Evolutionary conservation across 2,888 invertebrate species (phyloP).

Genomic region (Hypena proboscidalis): DNA sequence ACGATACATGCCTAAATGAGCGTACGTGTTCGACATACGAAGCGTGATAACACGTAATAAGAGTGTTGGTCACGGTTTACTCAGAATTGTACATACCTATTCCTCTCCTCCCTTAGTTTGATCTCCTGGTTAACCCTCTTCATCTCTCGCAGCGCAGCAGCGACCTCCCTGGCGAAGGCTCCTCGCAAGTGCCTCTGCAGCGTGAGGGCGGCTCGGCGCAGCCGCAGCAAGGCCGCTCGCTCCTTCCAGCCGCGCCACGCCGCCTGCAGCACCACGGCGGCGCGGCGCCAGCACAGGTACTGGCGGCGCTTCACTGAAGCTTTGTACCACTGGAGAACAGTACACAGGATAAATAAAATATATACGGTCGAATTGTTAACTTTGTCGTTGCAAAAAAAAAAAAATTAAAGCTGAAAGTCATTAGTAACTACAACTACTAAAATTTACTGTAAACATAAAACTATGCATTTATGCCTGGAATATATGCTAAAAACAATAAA

Average conservation of each 20-base stretch:
- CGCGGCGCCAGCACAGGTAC: conserved; percentile 87
- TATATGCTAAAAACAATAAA: too few relatives aligned
- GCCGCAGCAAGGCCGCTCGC: conserved; percentile 91
- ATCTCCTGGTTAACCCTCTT: conserved; percentile 94
- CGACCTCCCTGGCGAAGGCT: conserved; percentile 95
- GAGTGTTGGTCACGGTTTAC: too few relatives aligned
- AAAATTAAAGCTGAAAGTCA: too few relatives aligned
- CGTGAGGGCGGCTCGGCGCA: conserved; percentile 93
- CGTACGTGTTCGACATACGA: too few relatives aligned
- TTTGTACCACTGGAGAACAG: conserved; percentile 85
- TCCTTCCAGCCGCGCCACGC: conserved; percentile 94
- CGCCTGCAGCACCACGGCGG: conserved; percentile 91
- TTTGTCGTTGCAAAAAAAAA: too few relatives aligned
- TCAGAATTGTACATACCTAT: conserved; percentile 59
- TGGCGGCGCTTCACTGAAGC: conserved; percentile 87
- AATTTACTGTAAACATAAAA: too few relatives aligned
- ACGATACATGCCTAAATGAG: too few relatives aligned
- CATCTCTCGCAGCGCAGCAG: conserved; percentile 94
- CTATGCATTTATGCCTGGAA: too few relatives aligned
- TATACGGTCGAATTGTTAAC: too few relatives aligned
- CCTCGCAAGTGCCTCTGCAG: conserved; percentile 95
- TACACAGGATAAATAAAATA: not conserved
- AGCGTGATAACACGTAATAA: too few relatives aligned
- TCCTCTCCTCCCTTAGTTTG: conserved; percentile 89
- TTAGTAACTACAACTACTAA: too few relatives aligned